Base-by-base conservation (phyloP, 2,888 invertebrate species). In the Drosophila demipolita region DNA sequence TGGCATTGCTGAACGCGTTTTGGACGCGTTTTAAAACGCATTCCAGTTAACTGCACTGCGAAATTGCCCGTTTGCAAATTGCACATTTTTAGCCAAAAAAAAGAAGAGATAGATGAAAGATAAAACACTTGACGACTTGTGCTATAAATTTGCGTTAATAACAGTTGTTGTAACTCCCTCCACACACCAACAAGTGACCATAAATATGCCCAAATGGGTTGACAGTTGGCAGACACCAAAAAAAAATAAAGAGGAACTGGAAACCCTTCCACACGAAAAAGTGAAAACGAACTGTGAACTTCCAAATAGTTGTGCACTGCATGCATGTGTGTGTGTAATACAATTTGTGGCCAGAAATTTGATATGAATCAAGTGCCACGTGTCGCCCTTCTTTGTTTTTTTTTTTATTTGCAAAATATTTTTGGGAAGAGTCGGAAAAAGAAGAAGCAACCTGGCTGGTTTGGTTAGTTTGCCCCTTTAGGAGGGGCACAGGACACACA, bases 311-410 rank as follows among this genome's bases (percentile, higher is more conserved):
- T 74, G 70, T 52, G 73, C 73, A 80, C 69, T 72, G 73, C 54
- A 35, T 26, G 5, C 15, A 9, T 48, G 26, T 48, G 49, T 26
- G 42, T 77, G 61, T 69, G 75, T 65, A 75, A 68, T 61, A 82
- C 80, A 75, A 75, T 82, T 82, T 82, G 83, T 75, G 83, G 76
- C 73, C 83, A 81, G 90, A 90, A 91, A 90, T 84, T 81, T 80
- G 91, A 91, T 91, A 91, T 86, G 91, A 91, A 91, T 91, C 91
- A 91, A 87, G 83, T 90, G 91, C 90, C 91, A 91, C 91, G 91
- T 91, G 91, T 88, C 90, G 81, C 75, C 69, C 74, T 78, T 75
- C 20, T 45, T 45, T 3, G 15, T 23, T 23, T 45, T 15, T 17
- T 33, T n/a, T 2, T 40, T 20, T 45, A 15, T 29, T 55, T 55